Evolutionary conservation across 2,113 vertebrate genomes (phyloP).

Genomic region (Tragelaphus buxtoni): DNA sequence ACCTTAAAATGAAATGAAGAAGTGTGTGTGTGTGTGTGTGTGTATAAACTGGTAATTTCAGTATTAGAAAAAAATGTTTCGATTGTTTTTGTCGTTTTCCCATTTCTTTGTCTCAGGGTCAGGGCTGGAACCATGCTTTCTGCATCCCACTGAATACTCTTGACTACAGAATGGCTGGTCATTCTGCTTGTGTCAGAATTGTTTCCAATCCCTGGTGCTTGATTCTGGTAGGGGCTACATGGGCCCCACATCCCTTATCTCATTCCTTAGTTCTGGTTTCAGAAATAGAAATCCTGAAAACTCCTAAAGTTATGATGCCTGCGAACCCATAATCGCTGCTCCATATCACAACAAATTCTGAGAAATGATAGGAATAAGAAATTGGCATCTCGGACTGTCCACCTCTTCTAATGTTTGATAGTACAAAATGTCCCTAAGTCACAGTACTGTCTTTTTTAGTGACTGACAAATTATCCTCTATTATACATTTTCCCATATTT

Average conservation of each 20-base stretch:
- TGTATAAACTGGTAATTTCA: neutral
- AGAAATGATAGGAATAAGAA: neutral
- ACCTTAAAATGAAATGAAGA: neutral
- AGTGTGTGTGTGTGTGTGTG: too few species aligned
- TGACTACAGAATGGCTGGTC: slow-evolving; percentile 31
- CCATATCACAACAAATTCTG: neutral
- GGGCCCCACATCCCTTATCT: slow-evolving; percentile 58
- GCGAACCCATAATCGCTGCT: neutral
- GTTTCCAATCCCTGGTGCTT: slow-evolving; percentile 32
- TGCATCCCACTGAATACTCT: slow-evolving; percentile 1
- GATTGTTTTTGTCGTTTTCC: neutral
- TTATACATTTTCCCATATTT: neutral
- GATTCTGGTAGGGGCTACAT: slow-evolving; percentile 37
- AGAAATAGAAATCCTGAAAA: slow-evolving; percentile 57
- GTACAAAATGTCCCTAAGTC: neutral
- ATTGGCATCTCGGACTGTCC: neutral
- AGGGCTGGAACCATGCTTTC: neutral
- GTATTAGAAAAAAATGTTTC: neutral
- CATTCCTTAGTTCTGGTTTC: slow-evolving; percentile 58
- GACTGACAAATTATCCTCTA: slow-evolving; percentile 10
- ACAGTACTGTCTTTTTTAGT: neutral
- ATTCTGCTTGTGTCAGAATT: slow-evolving; percentile 28
- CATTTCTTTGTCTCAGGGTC: neutral
- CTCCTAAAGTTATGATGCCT: neutral
- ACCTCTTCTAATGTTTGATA: neutral